A percentile compares a stretch with the other conserved stretches of the same genome.
These are phyloP conservation scores for Tipula unca DNA, from an alignment of 2,888 invertebrate species.

Conservation along the genomic window DNA sequence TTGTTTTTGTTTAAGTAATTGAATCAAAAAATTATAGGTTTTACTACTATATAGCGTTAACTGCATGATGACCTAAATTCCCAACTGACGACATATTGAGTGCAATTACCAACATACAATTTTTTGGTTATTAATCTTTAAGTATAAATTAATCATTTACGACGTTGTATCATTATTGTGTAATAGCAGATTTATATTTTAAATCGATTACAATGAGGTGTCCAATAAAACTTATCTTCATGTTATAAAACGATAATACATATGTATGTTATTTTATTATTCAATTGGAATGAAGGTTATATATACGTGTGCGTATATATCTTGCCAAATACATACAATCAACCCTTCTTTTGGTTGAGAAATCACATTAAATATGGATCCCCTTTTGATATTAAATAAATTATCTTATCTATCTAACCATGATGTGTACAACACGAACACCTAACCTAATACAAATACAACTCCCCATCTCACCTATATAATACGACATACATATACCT, in stretches of 20 bases:
- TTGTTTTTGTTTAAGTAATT: background rate
- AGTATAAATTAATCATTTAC: background rate
- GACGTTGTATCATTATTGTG: background rate
- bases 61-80: background rate
- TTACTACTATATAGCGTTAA: background rate
- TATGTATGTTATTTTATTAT: too few species aligned
- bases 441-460: background rate
- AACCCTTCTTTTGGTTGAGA: background rate
- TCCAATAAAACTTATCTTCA: background rate
- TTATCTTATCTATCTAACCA: background rate
- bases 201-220: background rate
- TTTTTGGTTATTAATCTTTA: background rate
- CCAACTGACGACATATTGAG: background rate
- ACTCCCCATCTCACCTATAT: too few species aligned
- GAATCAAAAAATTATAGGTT: background rate
- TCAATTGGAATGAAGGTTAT: background rate
- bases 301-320: background rate
- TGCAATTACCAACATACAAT: background rate
- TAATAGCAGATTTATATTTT: background rate
- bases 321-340: background rate
- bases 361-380: background rate
- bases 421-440: background rate
- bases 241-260: too few species aligned
- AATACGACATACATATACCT: background rate
- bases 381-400: background rate